phyloP scores from a whole-genome alignment of 2,888 invertebrate genomes.

The Neoaliturus tenellus region DNA sequence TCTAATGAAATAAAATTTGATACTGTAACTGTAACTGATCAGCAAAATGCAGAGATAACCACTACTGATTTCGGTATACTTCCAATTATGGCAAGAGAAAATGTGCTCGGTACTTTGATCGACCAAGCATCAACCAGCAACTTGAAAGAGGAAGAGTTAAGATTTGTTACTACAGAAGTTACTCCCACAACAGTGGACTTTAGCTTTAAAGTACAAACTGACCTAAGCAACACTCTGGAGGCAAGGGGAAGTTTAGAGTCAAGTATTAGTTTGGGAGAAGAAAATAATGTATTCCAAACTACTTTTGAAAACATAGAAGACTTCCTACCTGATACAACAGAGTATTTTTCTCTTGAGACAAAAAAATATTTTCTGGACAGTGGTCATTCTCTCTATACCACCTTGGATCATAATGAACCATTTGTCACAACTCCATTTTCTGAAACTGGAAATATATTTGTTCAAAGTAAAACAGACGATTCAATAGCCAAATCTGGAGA shows the following conservation, averaged over 20 bases:
- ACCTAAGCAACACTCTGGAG: background rate
- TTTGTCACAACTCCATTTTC: background rate
- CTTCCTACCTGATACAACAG: background rate
- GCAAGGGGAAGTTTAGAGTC: background rate
- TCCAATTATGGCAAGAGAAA: background rate
- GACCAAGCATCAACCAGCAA: background rate
- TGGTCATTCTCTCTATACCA: background rate
- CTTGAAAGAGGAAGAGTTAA: background rate
- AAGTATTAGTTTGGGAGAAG: background rate
- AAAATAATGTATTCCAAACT: background rate
- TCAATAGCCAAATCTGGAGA: background rate
- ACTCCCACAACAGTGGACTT: background rate
- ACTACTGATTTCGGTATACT: background rate
- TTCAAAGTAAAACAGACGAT: background rate
- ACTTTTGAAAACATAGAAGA: background rate
- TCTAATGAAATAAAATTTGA: background rate
- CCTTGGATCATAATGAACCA: background rate
- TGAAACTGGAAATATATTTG: background rate
- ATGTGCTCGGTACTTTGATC: background rate
- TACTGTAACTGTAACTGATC: background rate
- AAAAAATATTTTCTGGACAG: background rate
- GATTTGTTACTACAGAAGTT: background rate
- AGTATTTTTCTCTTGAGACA: too few relatives aligned
- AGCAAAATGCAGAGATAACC: too few relatives aligned
- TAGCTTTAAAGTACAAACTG: background rate